Base-by-base conservation (phyloP, 64 coral and sea anemone species). In the Acropora yongei region DNA sequence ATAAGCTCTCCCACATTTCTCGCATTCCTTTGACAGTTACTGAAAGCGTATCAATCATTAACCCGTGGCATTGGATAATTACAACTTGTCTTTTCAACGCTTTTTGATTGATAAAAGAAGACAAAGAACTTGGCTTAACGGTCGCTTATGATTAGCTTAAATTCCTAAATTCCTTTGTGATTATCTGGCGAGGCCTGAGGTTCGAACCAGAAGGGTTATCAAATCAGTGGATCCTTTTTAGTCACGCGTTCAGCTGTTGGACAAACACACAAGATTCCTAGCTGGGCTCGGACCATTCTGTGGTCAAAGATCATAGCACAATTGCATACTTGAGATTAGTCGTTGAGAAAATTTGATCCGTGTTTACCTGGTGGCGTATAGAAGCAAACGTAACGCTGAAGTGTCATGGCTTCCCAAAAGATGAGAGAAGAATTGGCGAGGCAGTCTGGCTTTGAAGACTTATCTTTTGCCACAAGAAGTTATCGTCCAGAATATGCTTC, bases 401-500 rank as follows among this genome's bases (percentile, higher is more conserved):
- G 13, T 49, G 72, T 55, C 51, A 55, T 85, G 82, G 82, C 82
- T 48, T 71, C 82, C 43, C 82, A 85, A 65, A 85, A 72, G 45
- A 68, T 68, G 43, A 85, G 44, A 11, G 82, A 85, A 6, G 82
- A 85, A n/a, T 66, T 85, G 44, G 82, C 82, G 67, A 42, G 65
- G 6, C 17, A 85, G 42, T 85, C 93, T 49, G 95, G 95, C 20
- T 97, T 97, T 66, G 77, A 94, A 71, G 92, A 97, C 44, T 63
- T 97, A 44, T 97, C 95, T 44, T 97, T 97, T 60, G 92, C 93
- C 83, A 97, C 95, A 11, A 78, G 91, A 45, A 97, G 92, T 53
- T 97, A 97, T 85, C 93, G 95, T 19, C 95, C 95, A 6, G 95
- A 97, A 77, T 97, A 97, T 84, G 83, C 95, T 41, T 94, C 88